phyloP scores from a whole-genome alignment of 2,797 vertebrate species.

The Microchirus variegatus region DNA sequence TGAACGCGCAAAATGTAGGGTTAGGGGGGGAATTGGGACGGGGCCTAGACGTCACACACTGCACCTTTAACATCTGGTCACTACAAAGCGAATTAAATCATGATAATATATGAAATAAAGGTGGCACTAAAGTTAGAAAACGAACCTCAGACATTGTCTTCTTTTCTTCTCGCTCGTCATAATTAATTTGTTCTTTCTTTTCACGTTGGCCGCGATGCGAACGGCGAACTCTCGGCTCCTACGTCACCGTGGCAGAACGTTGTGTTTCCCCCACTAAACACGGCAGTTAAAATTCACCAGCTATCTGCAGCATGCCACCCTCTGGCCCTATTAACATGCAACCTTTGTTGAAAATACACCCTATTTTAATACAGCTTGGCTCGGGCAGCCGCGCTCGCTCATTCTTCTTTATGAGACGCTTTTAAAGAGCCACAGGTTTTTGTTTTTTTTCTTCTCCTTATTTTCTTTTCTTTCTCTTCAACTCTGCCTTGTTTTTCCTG shows the following conservation, averaged over 20 bases:
- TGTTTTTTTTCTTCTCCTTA: too few relatives aligned
- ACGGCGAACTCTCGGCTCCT: conserved; percentile 17
- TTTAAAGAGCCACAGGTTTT: conserved; percentile 17
- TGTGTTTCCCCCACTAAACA: conserved; percentile 44
- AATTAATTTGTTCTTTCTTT: too few relatives aligned
- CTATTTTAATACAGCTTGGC: conserved; percentile 35
- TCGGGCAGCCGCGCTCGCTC: conserved; percentile 25
- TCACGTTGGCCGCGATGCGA: conserved; percentile 7
- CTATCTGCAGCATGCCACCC: conserved; percentile 36
- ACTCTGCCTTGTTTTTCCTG: background rate
- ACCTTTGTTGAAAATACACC: conserved; percentile 50
- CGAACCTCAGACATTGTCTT: too few relatives aligned
- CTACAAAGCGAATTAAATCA: too few relatives aligned
- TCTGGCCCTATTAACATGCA: conserved; percentile 37
- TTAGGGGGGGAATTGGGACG: too few relatives aligned
- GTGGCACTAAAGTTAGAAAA: too few relatives aligned
- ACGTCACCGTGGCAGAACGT: conserved; percentile 44
- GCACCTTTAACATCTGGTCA: too few relatives aligned
- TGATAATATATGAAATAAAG: background rate
- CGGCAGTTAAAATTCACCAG: conserved; percentile 19
- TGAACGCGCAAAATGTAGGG: too few relatives aligned
- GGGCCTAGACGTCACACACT: too few relatives aligned
- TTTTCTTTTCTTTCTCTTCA: conserved; percentile 11
- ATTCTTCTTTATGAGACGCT: conserved; percentile 23
- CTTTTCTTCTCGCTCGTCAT: too few relatives aligned